Conservation (phyloP, 1,140 invertebrate genomes). For the Meloidogyne exigua region DNA sequence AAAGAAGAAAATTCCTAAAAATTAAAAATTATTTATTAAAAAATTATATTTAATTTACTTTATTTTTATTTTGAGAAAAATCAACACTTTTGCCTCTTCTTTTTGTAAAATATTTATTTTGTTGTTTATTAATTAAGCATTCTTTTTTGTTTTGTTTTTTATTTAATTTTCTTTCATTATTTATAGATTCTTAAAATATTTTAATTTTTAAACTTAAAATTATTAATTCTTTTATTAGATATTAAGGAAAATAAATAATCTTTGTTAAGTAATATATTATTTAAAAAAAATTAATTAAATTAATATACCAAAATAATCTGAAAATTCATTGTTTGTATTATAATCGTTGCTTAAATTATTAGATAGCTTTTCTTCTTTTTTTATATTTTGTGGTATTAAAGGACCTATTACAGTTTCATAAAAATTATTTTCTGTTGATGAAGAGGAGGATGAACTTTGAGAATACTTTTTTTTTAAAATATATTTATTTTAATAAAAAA, state of each 20-base stretch:
- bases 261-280: no score
- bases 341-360: no score
- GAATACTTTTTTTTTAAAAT: neutral
- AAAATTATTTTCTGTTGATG: constrained; percentile 58
- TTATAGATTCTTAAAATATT: no score
- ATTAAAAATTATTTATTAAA: neutral
- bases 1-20: neutral
- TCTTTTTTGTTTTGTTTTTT: no score
- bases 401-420: constrained; percentile 52
- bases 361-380: neutral
- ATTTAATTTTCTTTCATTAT: no score
- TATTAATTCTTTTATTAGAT: no score
- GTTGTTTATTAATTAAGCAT: no score
- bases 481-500: neutral
- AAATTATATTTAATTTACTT: neutral
- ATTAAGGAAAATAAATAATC: neutral
- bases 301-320: neutral
- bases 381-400: neutral
- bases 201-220: no score
- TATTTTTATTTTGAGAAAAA: neutral
- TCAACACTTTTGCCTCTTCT: neutral
- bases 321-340: neutral
- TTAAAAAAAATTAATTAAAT: neutral
- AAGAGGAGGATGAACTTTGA: constrained; percentile 31
- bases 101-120: neutral